Conservation (phyloP, 2,797 vertebrate species). For the Natrix natrix region DNA sequence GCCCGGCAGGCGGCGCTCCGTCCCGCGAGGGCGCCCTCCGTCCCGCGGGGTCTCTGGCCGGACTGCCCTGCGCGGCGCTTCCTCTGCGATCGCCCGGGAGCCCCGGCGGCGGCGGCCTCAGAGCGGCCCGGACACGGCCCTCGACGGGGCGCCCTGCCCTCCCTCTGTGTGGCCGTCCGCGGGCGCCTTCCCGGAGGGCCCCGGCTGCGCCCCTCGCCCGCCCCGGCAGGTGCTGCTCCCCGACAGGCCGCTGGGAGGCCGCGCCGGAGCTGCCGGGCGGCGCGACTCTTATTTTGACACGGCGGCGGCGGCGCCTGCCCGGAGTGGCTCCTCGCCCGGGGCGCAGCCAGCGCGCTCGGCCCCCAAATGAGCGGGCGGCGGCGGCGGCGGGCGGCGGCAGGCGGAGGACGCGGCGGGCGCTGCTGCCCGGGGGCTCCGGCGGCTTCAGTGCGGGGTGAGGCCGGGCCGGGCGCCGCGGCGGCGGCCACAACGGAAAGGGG, state of each 20-base stretch:
- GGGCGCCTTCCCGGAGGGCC: not conserved
- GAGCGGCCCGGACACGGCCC: not conserved
- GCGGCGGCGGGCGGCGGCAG: not conserved
- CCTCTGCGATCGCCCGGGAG: not conserved
- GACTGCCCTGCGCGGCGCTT: not conserved
- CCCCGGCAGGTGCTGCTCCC: conserved; percentile 3
- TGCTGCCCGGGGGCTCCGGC: conserved; percentile 24
- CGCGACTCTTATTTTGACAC: conserved; percentile 21
- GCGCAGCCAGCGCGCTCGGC: not conserved
- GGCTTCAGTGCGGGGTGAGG: not conserved
- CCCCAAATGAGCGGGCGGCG: conserved; percentile 12
- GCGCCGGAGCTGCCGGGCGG: not conserved
- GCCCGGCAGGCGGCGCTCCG: not conserved
- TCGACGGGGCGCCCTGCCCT: not conserved
- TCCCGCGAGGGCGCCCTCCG: not conserved
- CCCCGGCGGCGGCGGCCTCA: no score
- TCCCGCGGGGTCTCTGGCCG: not conserved
- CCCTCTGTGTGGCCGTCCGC: not conserved
- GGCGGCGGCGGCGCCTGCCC: conserved; percentile 12
- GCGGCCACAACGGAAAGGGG: not conserved
- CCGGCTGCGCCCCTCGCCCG: not conserved
- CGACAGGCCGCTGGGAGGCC: conserved; percentile 20
- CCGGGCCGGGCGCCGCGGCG: not conserved
- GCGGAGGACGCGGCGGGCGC: conserved; percentile 12
- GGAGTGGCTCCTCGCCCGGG: conserved; percentile 14